Percentiles rank a stretch among this genome's conserved stretches.
These are phyloP conservation scores for Alsophila aescularia DNA, from an alignment of 2,888 invertebrate genomes.

Conservation along the genomic window DNA sequence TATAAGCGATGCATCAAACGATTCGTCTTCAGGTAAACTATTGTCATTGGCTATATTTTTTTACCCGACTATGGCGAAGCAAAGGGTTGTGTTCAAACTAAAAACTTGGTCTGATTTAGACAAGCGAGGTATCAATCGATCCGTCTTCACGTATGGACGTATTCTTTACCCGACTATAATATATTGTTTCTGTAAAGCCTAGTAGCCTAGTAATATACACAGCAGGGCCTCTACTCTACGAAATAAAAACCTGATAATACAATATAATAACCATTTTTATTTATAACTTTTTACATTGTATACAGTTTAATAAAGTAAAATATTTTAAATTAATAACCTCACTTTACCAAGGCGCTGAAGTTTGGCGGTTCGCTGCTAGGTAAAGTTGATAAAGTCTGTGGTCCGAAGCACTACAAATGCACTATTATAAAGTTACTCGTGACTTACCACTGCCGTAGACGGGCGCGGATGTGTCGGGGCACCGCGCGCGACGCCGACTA, in stretches of 20 bases:
- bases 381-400: slow-evolving; percentile 16
- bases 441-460: slow-evolving; percentile 69
- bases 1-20: no score
- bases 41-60: no score
- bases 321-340: slow-evolving; percentile 37
- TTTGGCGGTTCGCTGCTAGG: slow-evolving; percentile 11
- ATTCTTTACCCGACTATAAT: no score
- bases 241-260: slow-evolving; percentile 62
- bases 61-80: no score
- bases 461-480: slow-evolving; percentile 31
- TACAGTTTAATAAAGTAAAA: slow-evolving; percentile 42
- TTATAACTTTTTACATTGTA: slow-evolving; percentile 52
- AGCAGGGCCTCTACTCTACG: not conserved
- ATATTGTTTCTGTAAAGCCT: no score
- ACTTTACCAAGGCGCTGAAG: slow-evolving; percentile 45
- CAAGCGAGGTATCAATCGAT: no score
- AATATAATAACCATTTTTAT: slow-evolving; percentile 46
- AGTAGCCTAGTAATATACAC: not conserved
- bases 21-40: no score
- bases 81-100: no score
- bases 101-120: no score
- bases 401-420: slow-evolving; percentile 63
- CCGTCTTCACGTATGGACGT: no score
- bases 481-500: slow-evolving; percentile 63
- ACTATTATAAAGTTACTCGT: slow-evolving; percentile 69